Evolutionary conservation across 2,113 vertebrate species (phyloP).

Genomic region (Myrmophylax atrothorax): DNA sequence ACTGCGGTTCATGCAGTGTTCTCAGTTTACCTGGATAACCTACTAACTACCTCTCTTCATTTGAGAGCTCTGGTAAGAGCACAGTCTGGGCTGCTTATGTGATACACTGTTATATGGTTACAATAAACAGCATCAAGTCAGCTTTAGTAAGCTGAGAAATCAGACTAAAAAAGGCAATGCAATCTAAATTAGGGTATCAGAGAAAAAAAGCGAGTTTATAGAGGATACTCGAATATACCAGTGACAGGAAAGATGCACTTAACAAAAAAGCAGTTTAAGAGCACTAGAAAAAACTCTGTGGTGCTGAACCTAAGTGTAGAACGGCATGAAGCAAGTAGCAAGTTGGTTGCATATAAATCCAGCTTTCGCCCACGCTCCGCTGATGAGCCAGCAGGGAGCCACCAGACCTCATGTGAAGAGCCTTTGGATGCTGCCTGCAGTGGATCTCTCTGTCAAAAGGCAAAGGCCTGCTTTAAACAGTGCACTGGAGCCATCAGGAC

Average conservation of each 20-base stretch:
- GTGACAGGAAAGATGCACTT: neutral
- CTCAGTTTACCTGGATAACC: neutral
- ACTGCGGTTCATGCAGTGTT: neutral
- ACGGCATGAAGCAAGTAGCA: neutral
- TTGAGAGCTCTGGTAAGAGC: neutral
- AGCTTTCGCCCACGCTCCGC: neutral
- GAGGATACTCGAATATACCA: neutral
- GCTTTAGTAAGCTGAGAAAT: neutral
- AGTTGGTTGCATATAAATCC: neutral
- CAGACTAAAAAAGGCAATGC: neutral
- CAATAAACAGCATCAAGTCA: neutral
- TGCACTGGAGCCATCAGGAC: neutral
- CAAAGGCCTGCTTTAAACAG: neutral
- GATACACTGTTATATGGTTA: neutral
- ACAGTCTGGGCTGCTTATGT: neutral
- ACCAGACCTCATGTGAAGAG: neutral
- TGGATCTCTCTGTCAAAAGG: neutral
- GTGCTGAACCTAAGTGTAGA: neutral
- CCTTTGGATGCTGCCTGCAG: neutral
- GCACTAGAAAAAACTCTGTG: neutral
- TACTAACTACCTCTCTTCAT: neutral
- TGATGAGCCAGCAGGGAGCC: neutral
- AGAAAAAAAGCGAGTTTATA: neutral
- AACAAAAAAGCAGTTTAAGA: neutral
- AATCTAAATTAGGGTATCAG: neutral